phyloP scores from a whole-genome alignment of 2,888 invertebrate genomes.

The Drosophila robusta region DNA sequence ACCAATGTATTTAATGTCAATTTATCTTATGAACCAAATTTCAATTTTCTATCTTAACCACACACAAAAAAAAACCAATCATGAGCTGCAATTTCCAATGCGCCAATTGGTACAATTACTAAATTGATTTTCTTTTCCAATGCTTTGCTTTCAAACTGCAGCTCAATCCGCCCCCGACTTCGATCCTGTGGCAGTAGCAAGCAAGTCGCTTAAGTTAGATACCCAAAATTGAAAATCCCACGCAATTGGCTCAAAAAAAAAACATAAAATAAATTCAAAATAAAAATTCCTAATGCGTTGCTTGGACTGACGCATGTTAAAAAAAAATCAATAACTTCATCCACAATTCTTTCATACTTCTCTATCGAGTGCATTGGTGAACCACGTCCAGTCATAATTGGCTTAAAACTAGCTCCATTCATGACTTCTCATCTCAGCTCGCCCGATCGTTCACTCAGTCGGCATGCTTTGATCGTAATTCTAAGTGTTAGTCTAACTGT shows the following conservation, averaged over 20 bases:
- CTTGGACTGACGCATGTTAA: slow-evolving; percentile 23
- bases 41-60: slow-evolving; percentile 33
- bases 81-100: slow-evolving; percentile 40
- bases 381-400: slow-evolving; percentile 30
- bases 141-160: slow-evolving; percentile 42
- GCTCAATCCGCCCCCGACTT: slow-evolving; percentile 13
- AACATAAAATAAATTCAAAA: slow-evolving; percentile 11
- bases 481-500: slow-evolving; percentile 36
- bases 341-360: slow-evolving; percentile 22
- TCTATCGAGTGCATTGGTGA: slow-evolving; percentile 53
- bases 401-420: slow-evolving; percentile 26
- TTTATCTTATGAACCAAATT: slow-evolving; percentile 43
- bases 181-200: slow-evolving; percentile 22
- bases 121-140: slow-evolving; percentile 12
- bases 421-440: slow-evolving; percentile 36
- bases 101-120: slow-evolving; percentile 26
- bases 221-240: slow-evolving; percentile 7
- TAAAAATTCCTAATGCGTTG: slow-evolving; percentile 24
- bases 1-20: slow-evolving; percentile 72
- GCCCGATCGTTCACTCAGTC: slow-evolving; percentile 51
- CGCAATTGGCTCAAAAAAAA: slow-evolving; percentile 14
- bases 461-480: slow-evolving; percentile 67
- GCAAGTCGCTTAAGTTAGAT: slow-evolving; percentile 20
- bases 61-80: background rate
- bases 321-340: slow-evolving; percentile 43